These are phyloP conservation scores for Lasioglossum pauxillum DNA, from an alignment of 2,888 invertebrate species.

Conservation along the genomic window DNA sequence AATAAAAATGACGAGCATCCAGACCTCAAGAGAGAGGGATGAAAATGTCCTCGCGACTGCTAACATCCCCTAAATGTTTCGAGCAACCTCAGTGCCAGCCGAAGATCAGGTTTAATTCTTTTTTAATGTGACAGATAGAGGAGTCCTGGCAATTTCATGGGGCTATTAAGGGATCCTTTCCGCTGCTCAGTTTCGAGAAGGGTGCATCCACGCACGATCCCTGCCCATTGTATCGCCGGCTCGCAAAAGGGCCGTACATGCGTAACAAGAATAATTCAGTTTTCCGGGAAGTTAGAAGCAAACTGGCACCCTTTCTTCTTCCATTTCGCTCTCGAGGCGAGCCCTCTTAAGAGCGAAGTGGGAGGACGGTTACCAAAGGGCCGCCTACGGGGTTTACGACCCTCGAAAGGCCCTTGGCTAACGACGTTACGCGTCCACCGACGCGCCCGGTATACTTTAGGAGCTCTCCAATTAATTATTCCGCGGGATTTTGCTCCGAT, in stretches of 20 bases:
- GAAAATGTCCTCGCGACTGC: no score
- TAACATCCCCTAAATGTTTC: not conserved
- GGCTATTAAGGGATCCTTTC: not conserved
- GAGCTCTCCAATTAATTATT: conserved; percentile 82
- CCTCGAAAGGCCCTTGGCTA: conserved; percentile 76
- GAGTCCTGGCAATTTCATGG: not conserved
- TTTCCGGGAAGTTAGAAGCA: conserved; percentile 65
- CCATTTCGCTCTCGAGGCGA: conserved; percentile 68
- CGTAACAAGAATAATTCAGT: conserved; percentile 69
- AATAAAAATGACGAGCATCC: no score
- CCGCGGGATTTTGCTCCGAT: conserved; percentile 80
- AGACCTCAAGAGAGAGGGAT: no score
- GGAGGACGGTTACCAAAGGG: conserved; percentile 69
- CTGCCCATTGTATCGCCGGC: conserved; percentile 2
- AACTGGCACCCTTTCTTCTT: conserved; percentile 73
- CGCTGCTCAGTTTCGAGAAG: not conserved
- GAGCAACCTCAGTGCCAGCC: not conserved
- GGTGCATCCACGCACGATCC: not conserved
- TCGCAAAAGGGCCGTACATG: conserved; percentile 37
- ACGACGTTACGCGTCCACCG: conserved; percentile 79
- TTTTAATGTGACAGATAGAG: not conserved
- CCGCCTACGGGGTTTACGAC: conserved; percentile 70
- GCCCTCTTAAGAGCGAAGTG: conserved; percentile 66
- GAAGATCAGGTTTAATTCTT: not conserved
- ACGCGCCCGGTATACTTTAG: conserved; percentile 80